Evolutionary conservation across 2,113 vertebrate species (phyloP).

Genomic region (Pyxicephalus adspersus): DNA sequence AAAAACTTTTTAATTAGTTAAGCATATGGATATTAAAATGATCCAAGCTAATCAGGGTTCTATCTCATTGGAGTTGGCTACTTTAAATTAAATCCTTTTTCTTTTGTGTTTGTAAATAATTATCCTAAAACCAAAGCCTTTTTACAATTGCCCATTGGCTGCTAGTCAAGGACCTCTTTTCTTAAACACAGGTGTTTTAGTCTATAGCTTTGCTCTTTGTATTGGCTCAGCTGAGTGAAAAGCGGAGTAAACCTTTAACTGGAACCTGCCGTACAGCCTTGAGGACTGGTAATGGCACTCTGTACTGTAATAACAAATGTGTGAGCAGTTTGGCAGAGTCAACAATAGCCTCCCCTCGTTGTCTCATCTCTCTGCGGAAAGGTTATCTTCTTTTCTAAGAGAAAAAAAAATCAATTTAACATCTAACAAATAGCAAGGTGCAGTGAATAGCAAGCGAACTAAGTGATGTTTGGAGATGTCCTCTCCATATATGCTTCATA

Average conservation of each 20-base stretch:
- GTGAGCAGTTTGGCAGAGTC: background rate
- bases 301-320: background rate
- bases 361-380: constrained; percentile 14
- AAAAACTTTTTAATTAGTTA: no score
- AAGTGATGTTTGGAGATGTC: constrained; percentile 21
- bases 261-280: background rate
- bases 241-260: background rate
- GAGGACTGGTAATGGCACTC: background rate
- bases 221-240: background rate
- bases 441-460: background rate
- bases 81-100: no score
- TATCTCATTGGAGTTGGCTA: no score
- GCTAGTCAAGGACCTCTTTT: no score
- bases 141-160: no score
- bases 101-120: no score
- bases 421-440: constrained; percentile 45
- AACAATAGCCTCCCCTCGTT: constrained; percentile 2
- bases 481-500: background rate
- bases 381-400: constrained; percentile 13
- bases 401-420: constrained; percentile 48
- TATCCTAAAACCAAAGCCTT: no score
- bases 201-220: no score
- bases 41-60: no score
- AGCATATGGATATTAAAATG: no score
- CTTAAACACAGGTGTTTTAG: background rate